Conservation (phyloP, 1,140 invertebrate species). For the roundworm (Caenorhabditis elegans) region WBcel235 BX284604.4:11943501-11944000, state of each 20-base stretch:
- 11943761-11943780: too few species aligned
- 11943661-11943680: conserved; percentile 4
- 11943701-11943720: not conserved
- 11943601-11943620: not conserved
- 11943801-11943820: too few species aligned
- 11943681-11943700: not conserved
- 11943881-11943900: too few species aligned
- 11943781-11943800: too few species aligned
- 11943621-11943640: not conserved
- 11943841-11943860: too few species aligned
- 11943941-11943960: too few species aligned
- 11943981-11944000: too few species aligned
- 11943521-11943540: conserved; percentile 18
- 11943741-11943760: not conserved
- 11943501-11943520: not conserved
- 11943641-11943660: conserved; percentile 23
- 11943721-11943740: not conserved
- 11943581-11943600: not conserved
- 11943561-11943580: not conserved
- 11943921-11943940: too few species aligned
- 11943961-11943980: too few species aligned
- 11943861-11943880: too few species aligned
- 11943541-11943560: conserved; percentile 6
- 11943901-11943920: too few species aligned
- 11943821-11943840: too few species aligned